Base-by-base conservation (phyloP, 2,797 vertebrate genomes). In the Sebastes baramenuke region DNA sequence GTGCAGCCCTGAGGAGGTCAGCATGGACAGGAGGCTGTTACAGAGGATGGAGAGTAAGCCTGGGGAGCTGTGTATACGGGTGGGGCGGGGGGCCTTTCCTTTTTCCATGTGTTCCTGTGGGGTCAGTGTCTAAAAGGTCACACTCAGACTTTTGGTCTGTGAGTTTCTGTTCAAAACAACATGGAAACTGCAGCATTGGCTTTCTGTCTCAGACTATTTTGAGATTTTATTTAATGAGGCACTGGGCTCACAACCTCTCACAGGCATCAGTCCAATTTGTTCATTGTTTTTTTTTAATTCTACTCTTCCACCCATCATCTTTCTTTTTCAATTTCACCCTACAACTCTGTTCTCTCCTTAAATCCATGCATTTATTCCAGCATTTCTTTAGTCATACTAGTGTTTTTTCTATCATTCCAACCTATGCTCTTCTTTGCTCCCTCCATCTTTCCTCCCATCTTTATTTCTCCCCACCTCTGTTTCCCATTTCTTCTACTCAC, bases 11-110 rank as follows among this genome's bases (percentile, higher is more conserved):
- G 94, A 94, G 69, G 87, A 89, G 34, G 96, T 95, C 4, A 84
- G 89, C 25, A 96, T 92, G 81, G 97, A 98, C 94, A 97, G 95
- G 81, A 95, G 94, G 42, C 91, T 98, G 56, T 92, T 98, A 0
- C 94, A 96, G 79, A 95, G 97, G 67, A 93, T 98, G 86, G 97
- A 98, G 79, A 96, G 97, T 98, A 94, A 97, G 97, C 54, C 66
- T 42, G 27, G 3, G 1, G 30, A 30, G 0, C 6, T 70, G 25
- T 54, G 42, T 30, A 29, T 80, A 18, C 13, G 6, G 22, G 11
- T 8, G 22, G 36, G 12, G 34, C 4, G 24, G 34, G 4, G 36
- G 36, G 29, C 0, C 18, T 34, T 70, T 75, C n/a, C 32, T 73
- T 10, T 74, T 66, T 24, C 18, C 27, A 27, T 70, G 6, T 32